phyloP scores from a whole-genome alignment of 2,113 vertebrate genomes.

The Phycodurus eques region DNA sequence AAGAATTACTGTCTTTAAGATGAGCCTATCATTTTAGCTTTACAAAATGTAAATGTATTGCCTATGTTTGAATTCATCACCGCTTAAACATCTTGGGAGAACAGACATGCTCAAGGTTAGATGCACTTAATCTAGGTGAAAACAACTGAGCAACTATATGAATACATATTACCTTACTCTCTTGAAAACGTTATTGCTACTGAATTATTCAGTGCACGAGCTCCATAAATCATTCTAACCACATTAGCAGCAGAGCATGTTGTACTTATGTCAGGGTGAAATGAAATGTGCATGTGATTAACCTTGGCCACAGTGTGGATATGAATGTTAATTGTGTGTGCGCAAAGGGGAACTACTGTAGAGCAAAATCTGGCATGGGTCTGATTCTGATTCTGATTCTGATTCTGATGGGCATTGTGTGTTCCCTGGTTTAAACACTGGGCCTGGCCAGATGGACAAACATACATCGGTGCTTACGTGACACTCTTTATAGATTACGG shows the following conservation, averaged over 20 bases:
- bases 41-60: not conserved
- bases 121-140: not conserved
- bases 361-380: not conserved
- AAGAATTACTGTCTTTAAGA: not conserved
- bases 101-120: not conserved
- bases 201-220: not conserved
- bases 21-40: not conserved
- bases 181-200: not conserved
- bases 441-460: not conserved
- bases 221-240: constrained; percentile 2
- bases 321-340: not conserved
- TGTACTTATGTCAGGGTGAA: not conserved
- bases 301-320: not conserved
- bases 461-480: not conserved
- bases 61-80: not conserved
- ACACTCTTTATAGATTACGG: not conserved
- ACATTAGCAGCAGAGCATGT: constrained; percentile 1
- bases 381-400: too few relatives aligned
- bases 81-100: not conserved
- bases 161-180: not conserved
- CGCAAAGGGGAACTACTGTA: not conserved
- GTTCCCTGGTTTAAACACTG: not conserved
- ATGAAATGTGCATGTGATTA: not conserved
- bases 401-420: too few relatives aligned
- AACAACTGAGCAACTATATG: not conserved